Percentiles rank a stretch among this genome's conserved stretches.
Evolutionary conservation across 2,113 vertebrate species (phyloP).

Genomic region (Carlito syrichta): DNA sequence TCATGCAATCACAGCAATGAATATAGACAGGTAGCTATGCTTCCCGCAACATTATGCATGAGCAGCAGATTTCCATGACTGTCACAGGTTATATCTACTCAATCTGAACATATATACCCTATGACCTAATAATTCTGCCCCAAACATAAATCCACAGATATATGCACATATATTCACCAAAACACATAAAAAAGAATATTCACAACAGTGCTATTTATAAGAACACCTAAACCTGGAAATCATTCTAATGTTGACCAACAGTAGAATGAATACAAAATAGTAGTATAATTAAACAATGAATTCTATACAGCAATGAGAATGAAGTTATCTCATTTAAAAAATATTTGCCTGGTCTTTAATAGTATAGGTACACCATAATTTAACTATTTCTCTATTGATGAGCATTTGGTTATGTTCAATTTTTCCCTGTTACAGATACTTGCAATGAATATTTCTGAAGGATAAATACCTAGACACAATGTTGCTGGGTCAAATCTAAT

Average conservation of each 20-base stretch:
- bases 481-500: background rate
- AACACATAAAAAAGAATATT: background rate
- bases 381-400: background rate
- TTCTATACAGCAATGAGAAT: background rate
- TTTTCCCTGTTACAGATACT: background rate
- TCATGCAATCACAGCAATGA: background rate
- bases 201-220: background rate
- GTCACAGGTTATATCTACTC: background rate
- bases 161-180: background rate
- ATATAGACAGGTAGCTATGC: background rate
- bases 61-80: background rate
- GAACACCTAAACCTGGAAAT: background rate
- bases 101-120: background rate
- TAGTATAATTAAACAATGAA: background rate
- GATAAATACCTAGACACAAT: background rate
- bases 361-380: background rate
- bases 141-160: background rate
- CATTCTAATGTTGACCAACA: background rate
- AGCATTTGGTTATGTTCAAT: background rate
- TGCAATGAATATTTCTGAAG: background rate
- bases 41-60: background rate
- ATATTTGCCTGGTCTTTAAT: background rate
- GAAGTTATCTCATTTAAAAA: background rate
- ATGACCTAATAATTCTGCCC: background rate
- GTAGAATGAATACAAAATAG: background rate